Base-by-base conservation (phyloP, 1,140 invertebrate species). In the Ooceraea biroi region DNA sequence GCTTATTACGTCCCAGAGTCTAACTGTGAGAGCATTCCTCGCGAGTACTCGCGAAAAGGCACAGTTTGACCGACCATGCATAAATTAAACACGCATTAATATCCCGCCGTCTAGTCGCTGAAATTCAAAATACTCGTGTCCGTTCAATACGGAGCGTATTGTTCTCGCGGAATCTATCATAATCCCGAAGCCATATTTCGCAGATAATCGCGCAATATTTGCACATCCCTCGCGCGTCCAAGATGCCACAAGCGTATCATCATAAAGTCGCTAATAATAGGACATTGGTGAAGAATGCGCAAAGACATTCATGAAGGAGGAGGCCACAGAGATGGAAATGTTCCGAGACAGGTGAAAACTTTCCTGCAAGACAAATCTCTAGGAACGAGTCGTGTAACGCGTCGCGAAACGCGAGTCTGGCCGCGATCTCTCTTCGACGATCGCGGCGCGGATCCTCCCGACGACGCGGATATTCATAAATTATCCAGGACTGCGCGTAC, bases 391-490 rank as follows among this genome's bases (percentile, higher is more conserved):
- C 77, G 11, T 52, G 66, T 86, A n/a, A n/a, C n/a, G n/a, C n/a
- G n/a, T n/a, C 72, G 85, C 73, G 61, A 82, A 61, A 68, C 60
- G 68, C 17, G 27, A 86, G 65, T 72, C 60, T 50, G 50, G 7
- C 50, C 41, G 61, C 44, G 50, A 82, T 73, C 76, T 60, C 41
- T 63, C 44, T 11, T 44, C 30, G 17, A 36, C 0, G 30, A 71
- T 78, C 57, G 25, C 25, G n/a, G 22, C 63, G 27, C 44, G 61
- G 41, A 66, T 86, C 41, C 55, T 74, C 55, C 17, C 63, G 27
- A 55, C 52, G 19, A 36, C 65, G 30, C 61, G 60, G 22, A 52
- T 72, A 63, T 74, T 82, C 83, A 68, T 86, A 87, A 87, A 87
- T 86, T 86, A 86, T 57, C 78, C 4, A 2, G 19, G 50, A 17